phyloP scores from a whole-genome alignment of 2,888 invertebrate species.

The Oscheius sp. region DNA sequence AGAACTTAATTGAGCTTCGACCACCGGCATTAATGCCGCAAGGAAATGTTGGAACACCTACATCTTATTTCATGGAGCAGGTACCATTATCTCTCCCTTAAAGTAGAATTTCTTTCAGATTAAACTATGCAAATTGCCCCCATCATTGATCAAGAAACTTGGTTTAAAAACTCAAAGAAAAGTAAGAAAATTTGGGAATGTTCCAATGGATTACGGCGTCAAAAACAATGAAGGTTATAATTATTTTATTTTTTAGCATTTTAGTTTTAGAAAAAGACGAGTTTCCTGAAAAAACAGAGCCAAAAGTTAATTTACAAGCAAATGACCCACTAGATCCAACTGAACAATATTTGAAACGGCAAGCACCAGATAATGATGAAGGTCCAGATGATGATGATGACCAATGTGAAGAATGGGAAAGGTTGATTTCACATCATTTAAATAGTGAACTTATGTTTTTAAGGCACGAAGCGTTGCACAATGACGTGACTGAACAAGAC shows the following conservation, averaged over 20 bases:
- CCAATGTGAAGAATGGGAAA: conserved; percentile 58
- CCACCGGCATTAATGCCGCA: conserved; percentile 73
- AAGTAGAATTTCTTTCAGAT: conserved; percentile 64
- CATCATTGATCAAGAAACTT: conserved; percentile 64
- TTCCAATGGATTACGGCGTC: conserved; percentile 41
- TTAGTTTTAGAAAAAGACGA: background rate
- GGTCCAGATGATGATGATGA: conserved; percentile 52
- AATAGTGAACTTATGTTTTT: conserved; percentile 44
- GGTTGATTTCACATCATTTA: conserved; percentile 27
- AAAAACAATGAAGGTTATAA: background rate
- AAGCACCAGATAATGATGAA: conserved; percentile 42
- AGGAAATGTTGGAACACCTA: conserved; percentile 76
- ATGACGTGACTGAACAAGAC: conserved; percentile 72
- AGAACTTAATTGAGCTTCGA: conserved; percentile 67
- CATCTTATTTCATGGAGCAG: conserved; percentile 71
- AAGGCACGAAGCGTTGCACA: conserved; percentile 72
- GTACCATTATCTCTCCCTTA: conserved; percentile 3
- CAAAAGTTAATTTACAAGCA: background rate
- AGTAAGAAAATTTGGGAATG: conserved; percentile 46
- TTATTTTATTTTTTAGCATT: too few relatives aligned
- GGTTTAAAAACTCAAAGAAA: conserved; percentile 41
- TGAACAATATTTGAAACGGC: conserved; percentile 32
- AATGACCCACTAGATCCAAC: conserved; percentile 38
- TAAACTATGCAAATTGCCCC: conserved; percentile 70
- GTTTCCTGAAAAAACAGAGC: background rate